Evolutionary conservation across 2,888 invertebrate genomes (phyloP).

Genomic region (Cryptocephalus moraei): DNA sequence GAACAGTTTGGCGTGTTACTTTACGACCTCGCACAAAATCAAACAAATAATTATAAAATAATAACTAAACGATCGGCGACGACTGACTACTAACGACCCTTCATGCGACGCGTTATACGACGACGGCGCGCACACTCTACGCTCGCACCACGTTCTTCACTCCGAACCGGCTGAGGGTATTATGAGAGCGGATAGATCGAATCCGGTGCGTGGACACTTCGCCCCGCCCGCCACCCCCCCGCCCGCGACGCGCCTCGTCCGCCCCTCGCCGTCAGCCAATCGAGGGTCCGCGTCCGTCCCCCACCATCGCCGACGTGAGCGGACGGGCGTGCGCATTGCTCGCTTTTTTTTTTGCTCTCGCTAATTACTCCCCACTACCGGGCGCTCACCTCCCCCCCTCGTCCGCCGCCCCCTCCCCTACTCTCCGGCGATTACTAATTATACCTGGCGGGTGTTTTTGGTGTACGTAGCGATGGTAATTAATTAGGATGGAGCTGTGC

Average conservation of each 20-base stretch:
- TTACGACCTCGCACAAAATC: conserved; percentile 21
- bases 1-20: conserved; percentile 67
- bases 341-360: conserved; percentile 5
- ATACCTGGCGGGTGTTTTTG: conserved; percentile 41
- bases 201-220: conserved; percentile 7
- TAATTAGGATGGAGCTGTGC: conserved; percentile 37
- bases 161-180: conserved; percentile 31
- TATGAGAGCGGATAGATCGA: conserved; percentile 18
- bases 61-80: too few relatives aligned
- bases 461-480: conserved; percentile 38
- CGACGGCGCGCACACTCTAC: neutral
- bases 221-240: conserved; percentile 21
- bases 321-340: conserved; percentile 26
- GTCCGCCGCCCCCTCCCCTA: conserved; percentile 16
- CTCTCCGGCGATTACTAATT: conserved; percentile 38
- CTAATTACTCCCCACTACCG: conserved; percentile 3
- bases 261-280: conserved; percentile 32
- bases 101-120: conserved; percentile 1
- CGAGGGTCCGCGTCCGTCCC: conserved; percentile 22
- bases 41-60: too few relatives aligned
- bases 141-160: conserved; percentile 3
- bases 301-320: conserved; percentile 30
- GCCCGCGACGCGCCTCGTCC: conserved; percentile 22
- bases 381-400: conserved; percentile 10
- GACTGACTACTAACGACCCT: too few relatives aligned